Evolutionary conservation across 2,888 invertebrate species (phyloP), one percentile per base, ranked within the genome.

Genomic region (Gastrophysa polygoni): DNA sequence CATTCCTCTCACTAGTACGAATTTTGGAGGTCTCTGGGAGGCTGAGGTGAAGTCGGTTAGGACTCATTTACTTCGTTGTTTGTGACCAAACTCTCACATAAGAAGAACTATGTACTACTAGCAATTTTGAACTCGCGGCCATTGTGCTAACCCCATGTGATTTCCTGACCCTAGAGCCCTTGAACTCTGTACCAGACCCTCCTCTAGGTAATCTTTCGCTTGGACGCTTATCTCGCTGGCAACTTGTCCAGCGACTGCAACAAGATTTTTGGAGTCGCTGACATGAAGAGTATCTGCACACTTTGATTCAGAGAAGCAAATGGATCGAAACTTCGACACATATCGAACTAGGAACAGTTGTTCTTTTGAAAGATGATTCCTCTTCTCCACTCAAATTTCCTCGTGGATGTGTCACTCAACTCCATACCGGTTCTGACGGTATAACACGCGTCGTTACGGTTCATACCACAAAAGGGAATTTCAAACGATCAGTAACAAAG

Each of bases 221-320:
- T 6, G 47, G 47, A 18, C 11, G 24, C 4, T 46, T 62, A 16
- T 58, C 34, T n/a, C 16, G 52, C 7, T 58, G 62, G 57, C 62
- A 58, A 43, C 20, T 58, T n/a, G 47, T 62, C 16, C 62, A 62
- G 20, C 34, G 58, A 20, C 58, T 62, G 10, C 57, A 58, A 21
- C 62, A 62, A 28, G 58, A 62, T 28, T 62, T 62, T 16, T 62
- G 57, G 47, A 20, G 38, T 6, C 17, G 61, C 28, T 61, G 57
- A 52, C 44, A 52, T 21, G 43, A 52, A 24, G 54, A 59, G 44
- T 48, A 59, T 20, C 17, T 59, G 11, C 54, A 59, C 28, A 44
- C 44, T 1, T 44, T 44, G 14, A 1, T 14, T 11, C 44, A 44
- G 14, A 11, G 44, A 1, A 16, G 44, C 11, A 16, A 44, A 16